Evolutionary conservation across 2,888 invertebrate species (phyloP).

Genomic region (Empis stercorea): DNA sequence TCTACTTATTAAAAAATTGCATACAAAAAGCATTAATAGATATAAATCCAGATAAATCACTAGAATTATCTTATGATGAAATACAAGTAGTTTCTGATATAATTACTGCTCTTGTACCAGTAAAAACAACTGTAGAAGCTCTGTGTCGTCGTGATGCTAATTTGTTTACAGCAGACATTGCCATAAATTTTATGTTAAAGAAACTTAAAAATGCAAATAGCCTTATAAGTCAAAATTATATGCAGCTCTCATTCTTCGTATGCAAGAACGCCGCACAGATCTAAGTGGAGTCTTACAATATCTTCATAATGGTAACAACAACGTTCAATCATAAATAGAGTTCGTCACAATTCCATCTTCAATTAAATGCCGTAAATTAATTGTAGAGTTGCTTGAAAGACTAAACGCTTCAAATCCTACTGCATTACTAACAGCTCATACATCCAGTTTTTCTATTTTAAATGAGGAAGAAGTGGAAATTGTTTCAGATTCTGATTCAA

Average conservation of each 20-base stretch:
- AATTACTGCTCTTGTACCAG: background rate
- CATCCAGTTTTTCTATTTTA: background rate
- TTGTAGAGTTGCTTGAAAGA: slow-evolving; percentile 1
- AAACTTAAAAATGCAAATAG: background rate
- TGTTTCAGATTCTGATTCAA: background rate
- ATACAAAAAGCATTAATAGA: background rate
- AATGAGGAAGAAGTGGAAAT: slow-evolving; percentile 2
- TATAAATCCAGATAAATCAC: background rate
- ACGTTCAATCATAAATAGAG: background rate
- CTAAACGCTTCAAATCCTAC: slow-evolving; percentile 1
- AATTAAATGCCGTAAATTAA: slow-evolving; percentile 1
- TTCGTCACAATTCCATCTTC: slow-evolving; percentile 1
- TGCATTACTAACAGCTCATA: slow-evolving; percentile 1
- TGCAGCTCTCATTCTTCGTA: background rate
- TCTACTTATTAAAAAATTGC: background rate
- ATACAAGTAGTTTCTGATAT: background rate
- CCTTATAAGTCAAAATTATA: background rate
- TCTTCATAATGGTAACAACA: background rate
- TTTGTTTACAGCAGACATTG: background rate
- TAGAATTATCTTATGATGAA: background rate
- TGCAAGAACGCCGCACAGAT: background rate
- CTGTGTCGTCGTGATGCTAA: background rate
- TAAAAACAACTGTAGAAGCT: background rate
- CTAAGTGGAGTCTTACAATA: background rate
- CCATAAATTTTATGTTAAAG: background rate